Percentiles rank a stretch among this genome's conserved stretches.
Conservation (phyloP, 2,113 vertebrate genomes). For the Spermophilus dauricus region DNA sequence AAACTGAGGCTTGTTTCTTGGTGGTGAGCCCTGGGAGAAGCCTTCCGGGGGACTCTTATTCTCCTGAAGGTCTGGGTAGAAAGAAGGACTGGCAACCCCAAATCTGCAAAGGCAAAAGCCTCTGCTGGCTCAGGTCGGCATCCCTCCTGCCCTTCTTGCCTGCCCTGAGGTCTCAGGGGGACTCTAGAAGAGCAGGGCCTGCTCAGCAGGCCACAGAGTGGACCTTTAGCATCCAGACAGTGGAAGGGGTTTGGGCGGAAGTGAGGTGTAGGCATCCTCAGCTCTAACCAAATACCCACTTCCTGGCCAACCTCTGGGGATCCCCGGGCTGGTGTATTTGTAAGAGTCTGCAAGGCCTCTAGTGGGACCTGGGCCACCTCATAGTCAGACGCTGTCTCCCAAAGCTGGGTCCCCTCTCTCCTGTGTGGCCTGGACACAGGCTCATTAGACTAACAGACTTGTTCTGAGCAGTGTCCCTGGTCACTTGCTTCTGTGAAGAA, state of each 20-base stretch:
- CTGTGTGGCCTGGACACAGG: background rate
- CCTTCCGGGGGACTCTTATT: background rate
- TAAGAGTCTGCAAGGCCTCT: background rate
- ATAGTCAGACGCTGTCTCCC: background rate
- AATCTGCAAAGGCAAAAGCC: background rate
- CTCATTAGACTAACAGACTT: background rate
- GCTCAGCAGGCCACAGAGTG: background rate
- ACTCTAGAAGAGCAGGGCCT: background rate
- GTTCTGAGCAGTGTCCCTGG: rapidly evolving
- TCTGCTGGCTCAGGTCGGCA: background rate
- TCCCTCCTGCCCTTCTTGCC: rapidly evolving
- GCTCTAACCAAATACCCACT: background rate
- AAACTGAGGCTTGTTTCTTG: background rate
- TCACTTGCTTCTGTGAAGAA: background rate
- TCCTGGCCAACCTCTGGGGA: background rate
- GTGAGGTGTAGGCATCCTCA: background rate
- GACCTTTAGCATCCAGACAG: background rate
- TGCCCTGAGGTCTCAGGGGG: background rate
- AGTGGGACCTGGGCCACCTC: background rate
- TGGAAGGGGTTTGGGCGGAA: background rate
- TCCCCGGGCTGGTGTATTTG: background rate
- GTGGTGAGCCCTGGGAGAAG: background rate
- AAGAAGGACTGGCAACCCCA: background rate
- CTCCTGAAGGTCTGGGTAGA: background rate
- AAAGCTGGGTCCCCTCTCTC: background rate